Evolutionary conservation across 2,113 vertebrate genomes (phyloP), one percentile per base, ranked within the genome.

Genomic region (Tachysurus vachellii): DNA sequence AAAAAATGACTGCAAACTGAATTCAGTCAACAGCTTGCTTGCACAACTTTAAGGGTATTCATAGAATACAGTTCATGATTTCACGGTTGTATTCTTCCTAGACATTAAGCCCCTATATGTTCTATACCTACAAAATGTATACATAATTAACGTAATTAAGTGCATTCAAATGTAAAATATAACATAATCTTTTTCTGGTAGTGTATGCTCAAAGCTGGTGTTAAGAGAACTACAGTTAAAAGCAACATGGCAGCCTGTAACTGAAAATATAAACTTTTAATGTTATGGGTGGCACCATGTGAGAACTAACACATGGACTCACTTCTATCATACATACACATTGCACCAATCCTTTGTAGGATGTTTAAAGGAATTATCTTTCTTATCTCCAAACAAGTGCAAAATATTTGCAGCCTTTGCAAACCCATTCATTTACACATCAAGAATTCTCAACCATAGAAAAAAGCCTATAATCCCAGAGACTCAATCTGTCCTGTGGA

Each of bases 31-130:
- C 92, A 93, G 90, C 92, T 92, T 53, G 90, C 88, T 92, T 53
- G 91, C 88, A 91, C 93, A 89, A 90, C 93, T 93, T 92, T 90
- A 92, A 92, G 90, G 94, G 95, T 96, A 96, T 96, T 96, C 95
- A 95, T 91, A 95, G 95, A 96, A 96, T 95, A 96, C 95, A 88
- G 44, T 89, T 89, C 91, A 91, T 89, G 89, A 91, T 92, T 84
- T 86, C 53, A 85, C 83, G 80, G 68, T 87, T 83, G 82, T 88
- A 89, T 92, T 90, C 92, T 86, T 91, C 91, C 86, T 92, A 91
- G 85, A 88, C 90, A 70, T 87, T 87, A 75, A 75, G 83, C 2
- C 76, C 82, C 47, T 85, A 59, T 70, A 64, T 77, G 71, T 75
- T 80, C 77, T 85, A 76, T 79, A 89, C 86, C 84, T 90, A 86